phyloP scores from a whole-genome alignment of 2,888 invertebrate genomes.

The Spatulosminthurus flaviceps region DNA sequence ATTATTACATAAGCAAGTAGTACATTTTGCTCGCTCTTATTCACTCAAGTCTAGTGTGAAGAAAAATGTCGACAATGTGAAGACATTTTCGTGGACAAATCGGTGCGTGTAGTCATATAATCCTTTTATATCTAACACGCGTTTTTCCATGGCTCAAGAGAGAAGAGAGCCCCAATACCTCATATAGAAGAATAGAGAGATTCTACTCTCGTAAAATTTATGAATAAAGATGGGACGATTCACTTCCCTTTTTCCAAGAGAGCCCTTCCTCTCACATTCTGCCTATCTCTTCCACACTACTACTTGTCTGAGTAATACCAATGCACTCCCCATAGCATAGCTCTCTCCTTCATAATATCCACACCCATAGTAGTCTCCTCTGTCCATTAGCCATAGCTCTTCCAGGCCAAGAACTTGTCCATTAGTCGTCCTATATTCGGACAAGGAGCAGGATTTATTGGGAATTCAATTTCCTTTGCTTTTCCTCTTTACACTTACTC shows the following conservation, averaged over 20 bases:
- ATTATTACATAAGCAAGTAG: conserved; percentile 30
- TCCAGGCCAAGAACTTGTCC: conserved; percentile 52
- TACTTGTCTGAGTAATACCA: not conserved
- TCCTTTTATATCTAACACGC: conserved; percentile 53
- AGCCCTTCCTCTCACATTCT: conserved; percentile 17
- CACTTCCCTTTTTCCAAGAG: conserved; percentile 43
- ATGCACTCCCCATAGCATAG: not conserved
- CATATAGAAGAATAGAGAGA: conserved; percentile 21
- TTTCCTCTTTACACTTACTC: no score
- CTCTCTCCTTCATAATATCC: conserved; percentile 11
- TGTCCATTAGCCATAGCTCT: conserved; percentile 45
- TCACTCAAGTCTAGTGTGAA: conserved; percentile 49
- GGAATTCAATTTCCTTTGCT: conserved; percentile 44
- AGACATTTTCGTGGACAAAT: conserved; percentile 51
- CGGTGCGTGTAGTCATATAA: conserved; percentile 52
- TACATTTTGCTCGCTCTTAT: conserved; percentile 26
- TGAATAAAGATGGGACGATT: conserved; percentile 53
- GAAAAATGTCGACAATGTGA: conserved; percentile 53
- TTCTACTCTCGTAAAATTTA: conserved; percentile 51
- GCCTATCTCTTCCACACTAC: conserved; percentile 30
- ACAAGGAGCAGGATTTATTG: conserved; percentile 52
- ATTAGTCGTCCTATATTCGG: conserved; percentile 49
- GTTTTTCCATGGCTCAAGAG: conserved; percentile 42
- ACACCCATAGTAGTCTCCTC: not conserved
- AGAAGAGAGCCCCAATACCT: conserved; percentile 1